Evolutionary conservation across 2,888 invertebrate genomes (phyloP), one percentile per base, ranked within the genome.

Genomic region (Sicus ferrugineus): DNA sequence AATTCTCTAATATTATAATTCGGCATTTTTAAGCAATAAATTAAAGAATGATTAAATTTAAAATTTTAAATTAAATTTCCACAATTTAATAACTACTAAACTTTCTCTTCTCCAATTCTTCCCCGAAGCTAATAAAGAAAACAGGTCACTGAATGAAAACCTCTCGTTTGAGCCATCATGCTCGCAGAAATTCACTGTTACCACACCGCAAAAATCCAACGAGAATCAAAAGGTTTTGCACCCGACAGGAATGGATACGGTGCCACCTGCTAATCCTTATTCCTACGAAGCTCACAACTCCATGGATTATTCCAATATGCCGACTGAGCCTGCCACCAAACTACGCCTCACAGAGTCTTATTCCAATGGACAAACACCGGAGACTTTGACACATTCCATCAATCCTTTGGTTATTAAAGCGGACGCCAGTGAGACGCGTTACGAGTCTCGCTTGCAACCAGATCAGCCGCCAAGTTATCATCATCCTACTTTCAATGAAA

Each of bases 341-440:
- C 23, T 62, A 52, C 68, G 61, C 11, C 28, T 62, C 23, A 23
- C 31, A n/a, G 54, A 58, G 21, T 70, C 54, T 70, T 73, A 26
- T 68, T 73, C 75, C 26, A 72, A 70, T 66, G 70, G 72, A 42
- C 66, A 56, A 67, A 79, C 79, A 9, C 78, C 80, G 0, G 82
- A 81, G 72, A 78, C 79, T 28, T 63, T 81, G 23, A 78, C 81
- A 21, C 81, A 82, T 68, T 79, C 81, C 26, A 81, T 81, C 26
- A 81, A 81, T 73, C 81, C 82, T 5, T 78, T 80, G 80, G 78
- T 79, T 62, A 80, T 81, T 19, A 80, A 80, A 38, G 67, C 67
- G 63, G 75, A 76, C 11, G 79, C 78, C 19, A 75, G 74, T 31
- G 67, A 67, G 21, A 42, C 72, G 2, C 63, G 72, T 31, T 79